phyloP scores from a whole-genome alignment of 2,888 invertebrate genomes.

The Pyrocoelia pectoralis region DNA sequence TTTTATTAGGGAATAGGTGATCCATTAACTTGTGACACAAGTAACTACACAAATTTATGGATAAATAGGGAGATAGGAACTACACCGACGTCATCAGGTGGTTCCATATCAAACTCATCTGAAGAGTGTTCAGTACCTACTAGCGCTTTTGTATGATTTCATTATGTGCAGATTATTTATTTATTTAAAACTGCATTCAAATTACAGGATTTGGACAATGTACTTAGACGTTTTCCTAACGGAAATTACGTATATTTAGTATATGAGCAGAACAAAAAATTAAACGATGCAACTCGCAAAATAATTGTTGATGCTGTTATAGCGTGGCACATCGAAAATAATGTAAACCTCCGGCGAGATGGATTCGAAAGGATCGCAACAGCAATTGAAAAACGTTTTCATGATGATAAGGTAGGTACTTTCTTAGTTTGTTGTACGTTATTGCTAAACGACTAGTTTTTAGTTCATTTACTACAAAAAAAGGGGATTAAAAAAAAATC shows the following conservation, averaged over 20 bases:
- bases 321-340: background rate
- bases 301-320: background rate
- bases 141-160: too few species aligned
- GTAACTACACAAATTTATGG: too few species aligned
- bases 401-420: background rate
- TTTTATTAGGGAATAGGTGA: too few species aligned
- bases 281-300: background rate
- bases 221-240: background rate
- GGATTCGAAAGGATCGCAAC: background rate
- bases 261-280: background rate
- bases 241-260: background rate
- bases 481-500: background rate
- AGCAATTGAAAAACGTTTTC: background rate
- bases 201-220: background rate
- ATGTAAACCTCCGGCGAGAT: background rate
- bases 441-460: background rate
- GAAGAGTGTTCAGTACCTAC: too few species aligned
- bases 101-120: too few species aligned
- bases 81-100: too few species aligned
- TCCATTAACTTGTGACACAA: too few species aligned
- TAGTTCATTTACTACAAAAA: background rate
- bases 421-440: too few species aligned
- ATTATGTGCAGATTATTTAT: too few species aligned
- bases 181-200: too few species aligned
- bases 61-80: too few species aligned